These are phyloP conservation scores for Trachurus trachurus DNA, from an alignment of 2,797 vertebrate genomes.

Conservation along the genomic window DNA sequence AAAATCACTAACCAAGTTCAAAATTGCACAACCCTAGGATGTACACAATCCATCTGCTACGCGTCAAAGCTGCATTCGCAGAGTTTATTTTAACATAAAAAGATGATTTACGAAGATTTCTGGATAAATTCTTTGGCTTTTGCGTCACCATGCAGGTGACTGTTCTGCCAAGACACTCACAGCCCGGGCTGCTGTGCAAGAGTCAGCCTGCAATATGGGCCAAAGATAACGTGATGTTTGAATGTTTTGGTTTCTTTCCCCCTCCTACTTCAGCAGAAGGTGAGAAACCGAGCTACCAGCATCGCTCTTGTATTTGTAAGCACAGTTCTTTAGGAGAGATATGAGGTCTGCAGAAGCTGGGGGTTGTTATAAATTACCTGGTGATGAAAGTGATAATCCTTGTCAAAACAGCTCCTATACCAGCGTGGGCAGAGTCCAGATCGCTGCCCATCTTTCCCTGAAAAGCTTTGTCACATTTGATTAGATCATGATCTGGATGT, in stretches of 20 bases:
- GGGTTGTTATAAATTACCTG: slow-evolving; percentile 89
- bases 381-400: slow-evolving; percentile 87
- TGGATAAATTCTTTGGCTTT: slow-evolving; percentile 72
- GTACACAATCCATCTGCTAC: slow-evolving; percentile 20
- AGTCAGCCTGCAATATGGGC: slow-evolving; percentile 83
- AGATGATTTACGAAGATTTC: slow-evolving; percentile 76
- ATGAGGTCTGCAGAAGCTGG: slow-evolving; percentile 81
- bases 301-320: slow-evolving; percentile 85
- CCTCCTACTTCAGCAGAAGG: slow-evolving; percentile 80
- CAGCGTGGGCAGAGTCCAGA: slow-evolving; percentile 79
- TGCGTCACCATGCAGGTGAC: slow-evolving; percentile 80
- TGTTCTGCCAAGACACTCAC: slow-evolving; percentile 73
- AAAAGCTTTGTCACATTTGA: slow-evolving; percentile 85
- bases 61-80: slow-evolving; percentile 28
- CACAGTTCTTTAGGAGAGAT: slow-evolving; percentile 85
- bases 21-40: slow-evolving; percentile 43
- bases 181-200: slow-evolving; percentile 72
- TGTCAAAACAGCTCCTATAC: slow-evolving; percentile 88
- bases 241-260: slow-evolving; percentile 66
- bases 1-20: slow-evolving; percentile 27
- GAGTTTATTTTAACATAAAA: slow-evolving; percentile 67
- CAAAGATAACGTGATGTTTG: slow-evolving; percentile 82
- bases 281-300: slow-evolving; percentile 89
- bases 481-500: slow-evolving; percentile 86
- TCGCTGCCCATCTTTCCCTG: slow-evolving; percentile 80